Base-by-base conservation (phyloP, 2,113 vertebrate genomes). In the Grantiella picta region DNA sequence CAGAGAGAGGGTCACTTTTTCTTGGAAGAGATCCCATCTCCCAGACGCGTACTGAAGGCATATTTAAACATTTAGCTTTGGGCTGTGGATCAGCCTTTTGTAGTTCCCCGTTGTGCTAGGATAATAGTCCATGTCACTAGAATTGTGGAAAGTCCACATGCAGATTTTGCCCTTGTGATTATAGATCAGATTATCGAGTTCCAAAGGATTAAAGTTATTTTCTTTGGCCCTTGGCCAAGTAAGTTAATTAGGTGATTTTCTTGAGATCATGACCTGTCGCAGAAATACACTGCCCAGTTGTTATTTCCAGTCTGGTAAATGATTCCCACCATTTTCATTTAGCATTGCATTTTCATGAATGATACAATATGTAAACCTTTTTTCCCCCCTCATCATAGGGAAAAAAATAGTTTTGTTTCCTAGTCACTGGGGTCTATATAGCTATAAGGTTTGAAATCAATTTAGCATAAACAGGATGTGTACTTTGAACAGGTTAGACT, bases 131-230 rank as follows among this genome's bases (percentile, higher is more conserved):
- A 1, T 71, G 69, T 70, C 73, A 24, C 56, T 73, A 18, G 64
- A 75, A 47, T 49, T 70, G 56, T 86, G 81, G 72, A 94, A 91
- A 78, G 3, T 72, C 61, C 78, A 52, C 66, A 44, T 71, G 60
- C 10, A 12, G 47, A 83, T 95, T 92, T 95, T 94, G 56, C 82
- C 72, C 36, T 89, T 86, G 56, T 71, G 81, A 57, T 86, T 90
- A 59, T 66, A 88, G 83, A 81, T 95, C 29, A 52, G 91, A 94
- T 97, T 89, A 93, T 92, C 86, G 63, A 61, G 9, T 83, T 94
- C 94, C 76, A 92, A 77, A 93, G 72, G 76, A 83, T 81, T 96
- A 63, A 70, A 88, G 76, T 80, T 89, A 54, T 92, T 93, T 90
- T 92, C 64, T 45, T 93, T 93, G 91, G 71, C 52, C 38, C 13